phyloP scores from a whole-genome alignment of 2,797 vertebrate species.

The Phaenicophaeus curvirostris region DNA sequence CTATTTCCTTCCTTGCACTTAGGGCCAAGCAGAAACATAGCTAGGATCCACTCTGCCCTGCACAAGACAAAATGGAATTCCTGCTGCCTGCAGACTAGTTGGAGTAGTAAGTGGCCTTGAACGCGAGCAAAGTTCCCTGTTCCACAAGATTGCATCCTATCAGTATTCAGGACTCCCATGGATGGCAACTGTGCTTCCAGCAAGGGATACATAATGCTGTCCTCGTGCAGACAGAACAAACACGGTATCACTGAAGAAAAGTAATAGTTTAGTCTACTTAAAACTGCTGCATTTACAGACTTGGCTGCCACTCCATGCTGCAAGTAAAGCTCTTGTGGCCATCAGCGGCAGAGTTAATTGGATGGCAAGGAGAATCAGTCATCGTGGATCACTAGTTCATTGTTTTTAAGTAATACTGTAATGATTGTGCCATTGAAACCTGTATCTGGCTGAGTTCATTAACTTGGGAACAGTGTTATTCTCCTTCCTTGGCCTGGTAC shows the following conservation, averaged over 20 bases:
- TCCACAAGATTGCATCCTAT: background rate
- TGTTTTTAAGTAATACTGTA: background rate
- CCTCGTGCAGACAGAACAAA: background rate
- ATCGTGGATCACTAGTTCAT: background rate
- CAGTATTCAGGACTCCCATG: background rate
- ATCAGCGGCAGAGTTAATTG: background rate
- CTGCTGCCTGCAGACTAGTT: background rate
- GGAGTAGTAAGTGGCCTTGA: accelerated
- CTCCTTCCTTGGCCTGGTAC: accelerated
- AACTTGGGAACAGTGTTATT: background rate
- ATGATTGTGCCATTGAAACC: background rate
- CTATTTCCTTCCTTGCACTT: too few species aligned
- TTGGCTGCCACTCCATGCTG: background rate
- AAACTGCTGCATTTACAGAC: background rate
- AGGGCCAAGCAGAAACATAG: background rate
- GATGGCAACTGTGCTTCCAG: background rate
- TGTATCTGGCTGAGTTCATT: background rate
- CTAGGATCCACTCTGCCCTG: background rate
- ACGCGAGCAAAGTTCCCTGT: background rate
- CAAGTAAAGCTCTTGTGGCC: background rate
- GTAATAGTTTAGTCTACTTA: background rate
- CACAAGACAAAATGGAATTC: background rate
- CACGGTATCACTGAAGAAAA: background rate
- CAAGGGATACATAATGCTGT: background rate
- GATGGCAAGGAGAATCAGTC: background rate